Conservation (phyloP, 2,113 vertebrate species). For the Ictidomys tridecemlineatus region DNA sequence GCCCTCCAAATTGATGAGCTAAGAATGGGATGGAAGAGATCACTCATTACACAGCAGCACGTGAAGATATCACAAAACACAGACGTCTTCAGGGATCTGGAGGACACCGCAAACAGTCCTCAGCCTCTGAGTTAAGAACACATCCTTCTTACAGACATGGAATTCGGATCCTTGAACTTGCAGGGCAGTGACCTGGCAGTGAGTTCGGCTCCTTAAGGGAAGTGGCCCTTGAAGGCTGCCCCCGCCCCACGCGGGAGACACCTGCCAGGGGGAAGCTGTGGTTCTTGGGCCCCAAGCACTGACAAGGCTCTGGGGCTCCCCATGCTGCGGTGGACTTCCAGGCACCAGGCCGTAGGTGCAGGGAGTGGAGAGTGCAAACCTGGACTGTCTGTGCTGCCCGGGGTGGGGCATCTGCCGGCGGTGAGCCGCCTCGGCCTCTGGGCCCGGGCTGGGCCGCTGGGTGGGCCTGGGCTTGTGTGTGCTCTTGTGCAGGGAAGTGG, state of each 20-base stretch:
- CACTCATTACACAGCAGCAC: not conserved
- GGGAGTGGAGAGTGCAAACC: fast-evolving
- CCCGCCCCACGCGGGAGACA: not conserved
- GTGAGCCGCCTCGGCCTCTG: no score
- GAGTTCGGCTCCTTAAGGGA: not conserved
- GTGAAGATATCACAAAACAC: not conserved
- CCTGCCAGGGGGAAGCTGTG: not conserved
- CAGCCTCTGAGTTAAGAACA: not conserved
- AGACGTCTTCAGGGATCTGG: not conserved
- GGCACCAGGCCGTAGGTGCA: fast-evolving
- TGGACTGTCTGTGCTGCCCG: no score
- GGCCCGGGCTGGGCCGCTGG: no score
- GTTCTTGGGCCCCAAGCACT: fast-evolving
- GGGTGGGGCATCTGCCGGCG: no score
- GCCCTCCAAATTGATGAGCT: not conserved
- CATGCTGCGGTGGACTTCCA: fast-evolving
- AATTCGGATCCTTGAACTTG: not conserved
- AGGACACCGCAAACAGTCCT: not conserved
- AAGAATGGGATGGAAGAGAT: not conserved
- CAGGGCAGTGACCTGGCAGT: no score
- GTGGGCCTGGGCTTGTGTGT: no score
- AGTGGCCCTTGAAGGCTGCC: not conserved
- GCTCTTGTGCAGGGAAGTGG: no score
- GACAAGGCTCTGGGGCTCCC: fast-evolving
- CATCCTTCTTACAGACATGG: not conserved